Evolutionary conservation across 2,888 invertebrate genomes (phyloP).

Genomic region (Nysson spinosus): DNA sequence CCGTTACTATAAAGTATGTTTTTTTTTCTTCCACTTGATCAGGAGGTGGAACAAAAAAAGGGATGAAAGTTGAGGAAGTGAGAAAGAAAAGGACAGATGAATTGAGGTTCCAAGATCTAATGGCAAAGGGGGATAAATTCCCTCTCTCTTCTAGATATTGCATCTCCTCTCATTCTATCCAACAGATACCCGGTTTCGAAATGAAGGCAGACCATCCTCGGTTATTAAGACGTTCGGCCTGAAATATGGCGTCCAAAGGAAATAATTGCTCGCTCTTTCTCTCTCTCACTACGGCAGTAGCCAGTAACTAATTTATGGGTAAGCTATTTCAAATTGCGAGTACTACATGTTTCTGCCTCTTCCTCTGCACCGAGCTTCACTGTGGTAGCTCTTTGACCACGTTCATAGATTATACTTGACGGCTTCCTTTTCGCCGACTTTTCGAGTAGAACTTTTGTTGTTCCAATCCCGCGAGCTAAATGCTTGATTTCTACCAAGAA

Average conservation of each 20-base stretch:
- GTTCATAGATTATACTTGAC: too few relatives aligned
- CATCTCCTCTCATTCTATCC: neutral
- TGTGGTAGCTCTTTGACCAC: conserved; percentile 2
- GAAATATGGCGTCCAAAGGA: conserved; percentile 72
- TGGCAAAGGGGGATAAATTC: neutral
- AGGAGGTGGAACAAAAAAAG: conserved; percentile 10
- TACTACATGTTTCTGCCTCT: conserved; percentile 34
- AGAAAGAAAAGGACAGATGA: conserved; percentile 1
- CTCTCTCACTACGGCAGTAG: conserved; percentile 36
- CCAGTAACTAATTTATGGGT: conserved; percentile 64
- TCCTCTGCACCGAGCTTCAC: conserved; percentile 1
- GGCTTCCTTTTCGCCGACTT: neutral
- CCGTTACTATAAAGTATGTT: conserved; percentile 5
- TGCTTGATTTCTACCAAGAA: too few relatives aligned
- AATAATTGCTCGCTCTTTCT: conserved; percentile 67
- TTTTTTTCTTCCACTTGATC: neutral
- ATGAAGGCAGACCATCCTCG: conserved; percentile 53
- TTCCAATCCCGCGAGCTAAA: too few relatives aligned
- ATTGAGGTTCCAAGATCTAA: conserved; percentile 7
- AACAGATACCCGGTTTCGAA: conserved; percentile 3
- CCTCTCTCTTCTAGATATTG: neutral
- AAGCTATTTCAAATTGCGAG: conserved; percentile 63
- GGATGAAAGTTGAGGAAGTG: neutral
- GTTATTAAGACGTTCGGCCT: conserved; percentile 74
- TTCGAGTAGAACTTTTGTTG: too few relatives aligned